Evolutionary conservation across 64 coral and sea anemone genomes (phyloP), one percentile per base, ranked within the genome.

Genomic region (Acropora yongei): DNA sequence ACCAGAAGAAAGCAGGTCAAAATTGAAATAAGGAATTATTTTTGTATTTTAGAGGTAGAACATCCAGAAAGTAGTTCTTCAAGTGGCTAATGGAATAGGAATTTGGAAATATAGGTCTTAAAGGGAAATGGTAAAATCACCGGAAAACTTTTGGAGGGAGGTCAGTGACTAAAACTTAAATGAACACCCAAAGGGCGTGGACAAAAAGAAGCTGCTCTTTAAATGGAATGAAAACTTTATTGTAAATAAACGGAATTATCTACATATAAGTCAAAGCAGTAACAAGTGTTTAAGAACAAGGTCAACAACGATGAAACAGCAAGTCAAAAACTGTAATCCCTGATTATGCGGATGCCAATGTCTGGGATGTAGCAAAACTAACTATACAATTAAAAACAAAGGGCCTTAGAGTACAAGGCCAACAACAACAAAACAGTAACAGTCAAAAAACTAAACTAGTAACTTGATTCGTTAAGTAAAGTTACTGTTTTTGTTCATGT

Each of bases 41-140:
- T 63, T 63, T 63, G 60, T 63, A 63, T 63, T 63, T 63, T 63
- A 63, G 60, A 63, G 60, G 60, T 63, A 63, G 60, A 63, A 63
- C 60, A 63, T 63, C 7, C 60, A 63, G 60, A 63, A 63, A 63
- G 60, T 18, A 63, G 60, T 63, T 63, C 60, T 63, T 63, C 7
- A 63, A 63, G 60, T 63, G 60, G 60, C 60, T 63, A 63, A 63
- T 63, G 60, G 60, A 63, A 63, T 63, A 63, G 60, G 60, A 63
- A 63, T 63, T 63, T 63, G 6, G 8, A 63, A 63, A 63, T 63
- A 13, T 63, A 63, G 60, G 60, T 63, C 60, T 63, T 63, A 16
- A 13, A 63, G 60, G 60, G 60, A 63, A 9, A 63, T 63, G 60
- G 60, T 63, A 13, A 63, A 63, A 12, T 9, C 57, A 12, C 6